Base-by-base conservation (phyloP, 2,888 invertebrate species). In the Ophion obscuratus region DNA sequence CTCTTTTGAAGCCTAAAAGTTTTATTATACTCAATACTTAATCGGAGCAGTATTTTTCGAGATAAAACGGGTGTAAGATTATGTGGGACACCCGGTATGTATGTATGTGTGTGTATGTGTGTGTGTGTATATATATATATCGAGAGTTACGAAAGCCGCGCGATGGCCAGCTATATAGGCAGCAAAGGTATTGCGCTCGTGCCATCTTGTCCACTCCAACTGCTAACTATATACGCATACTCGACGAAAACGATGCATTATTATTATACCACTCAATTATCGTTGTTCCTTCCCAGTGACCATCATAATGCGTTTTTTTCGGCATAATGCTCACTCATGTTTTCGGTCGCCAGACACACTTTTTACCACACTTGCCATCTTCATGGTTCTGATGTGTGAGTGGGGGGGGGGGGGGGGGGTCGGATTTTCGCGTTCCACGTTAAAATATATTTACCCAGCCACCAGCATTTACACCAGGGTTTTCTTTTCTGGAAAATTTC, bases 141-240 rank as follows among this genome's bases (percentile, higher is more conserved):
- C 75, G 47, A 17, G 6, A 64, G 75, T 75, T 75, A 75, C 75
- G 75, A 75, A 75, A 75, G 75, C 62, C 66, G 53, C 47, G 70
- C 47, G 44, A 75, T 75, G 62, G n/a, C 62, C 44, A 75, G 44
- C 62, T 64, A 75, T 75, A 53, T 14, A 3, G 44, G 62, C 62
- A n/a, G 24, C 44, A 6, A 27, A 64, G 75, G 61, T 75, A 75
- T 62, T 62, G 75, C 75, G 62, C 75, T 75, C 61, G 75, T 75
- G 62, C 75, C 75, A 75, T 75, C 75, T 75, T 75, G 62, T 75
- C 62, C 75, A 75, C 74, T 62, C 47, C 27, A 64, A 40, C 75
- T 62, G 62, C 44, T 62, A 47, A 62, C 47, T 62, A 62, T 44
- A 64, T 27, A 74, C 74, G 59, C 36, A 36, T 14, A n/a, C 27